Evolutionary conservation across 2,888 invertebrate genomes (phyloP), one percentile per base, ranked within the genome.

Genomic region (Microchrysa polita): DNA sequence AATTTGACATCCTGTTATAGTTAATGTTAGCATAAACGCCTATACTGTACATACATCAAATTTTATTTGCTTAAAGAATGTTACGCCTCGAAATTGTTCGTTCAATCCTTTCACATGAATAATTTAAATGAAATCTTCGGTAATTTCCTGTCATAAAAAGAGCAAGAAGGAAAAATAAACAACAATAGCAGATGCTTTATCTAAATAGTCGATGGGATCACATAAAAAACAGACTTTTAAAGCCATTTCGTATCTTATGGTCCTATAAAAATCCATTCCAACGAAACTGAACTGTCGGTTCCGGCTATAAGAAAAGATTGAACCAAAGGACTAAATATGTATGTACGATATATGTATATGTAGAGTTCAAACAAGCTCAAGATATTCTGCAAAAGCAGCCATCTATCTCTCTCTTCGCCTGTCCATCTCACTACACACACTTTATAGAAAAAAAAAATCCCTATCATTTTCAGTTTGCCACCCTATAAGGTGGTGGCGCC

Each of bases 131-230:
- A 59, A 59, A 59, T 27, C 27, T 59, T 27, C 59, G 20, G 23
- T n/a, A 59, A 59, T 59, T 59, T 59, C 27, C 22, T 23, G 22
- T 59, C 59, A 59, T 59, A 59, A 59, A 59, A 14, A 27, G 10
- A 55, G 10, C 48, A 48, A n/a, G 48, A 4, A 48, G 16, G 7
- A 59, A 27, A 59, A 59, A 59, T 59, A 59, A 59, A 59, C 59
- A 59, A 59, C 59, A 59, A 59, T 59, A 27, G 59, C 59, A 59
- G 59, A 59, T 59, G 59, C 22, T 59, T 59, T 59, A 59, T 59
- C 59, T 59, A 59, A 59, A 59, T 59, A 59, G 59, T 59, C 59
- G 23, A 59, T 59, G 27, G 59, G 59, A 59, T 59, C 59, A 23
- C 59, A 59, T 59, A 59, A 59, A 57, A 59, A 59, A 23, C 59